A percentile compares a stretch with the other conserved stretches of the same genome.
Evolutionary conservation across 2,797 vertebrate species (phyloP).

Genomic region (Alca torda): DNA sequence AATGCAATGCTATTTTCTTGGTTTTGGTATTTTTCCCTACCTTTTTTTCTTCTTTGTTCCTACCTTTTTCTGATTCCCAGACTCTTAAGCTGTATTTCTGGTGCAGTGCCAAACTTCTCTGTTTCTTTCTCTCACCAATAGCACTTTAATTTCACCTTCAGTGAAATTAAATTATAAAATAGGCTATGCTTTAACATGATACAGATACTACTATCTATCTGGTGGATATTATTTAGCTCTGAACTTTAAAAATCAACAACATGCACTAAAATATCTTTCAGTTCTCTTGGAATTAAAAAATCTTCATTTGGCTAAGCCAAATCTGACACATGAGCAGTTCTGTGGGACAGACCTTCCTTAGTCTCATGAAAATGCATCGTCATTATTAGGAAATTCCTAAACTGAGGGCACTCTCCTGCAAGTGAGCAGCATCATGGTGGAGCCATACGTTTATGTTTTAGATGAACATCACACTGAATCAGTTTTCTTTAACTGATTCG

Average conservation of each 20-base stretch:
- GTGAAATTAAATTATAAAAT: background rate
- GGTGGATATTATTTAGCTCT: background rate
- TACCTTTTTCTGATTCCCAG: background rate
- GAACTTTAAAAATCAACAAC: background rate
- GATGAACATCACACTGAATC: background rate
- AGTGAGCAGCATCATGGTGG: background rate
- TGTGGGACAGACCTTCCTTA: background rate
- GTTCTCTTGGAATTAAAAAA: background rate
- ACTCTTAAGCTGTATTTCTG: background rate
- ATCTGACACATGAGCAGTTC: background rate
- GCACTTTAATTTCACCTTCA: background rate
- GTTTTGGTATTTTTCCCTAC: background rate
- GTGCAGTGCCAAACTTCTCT: background rate
- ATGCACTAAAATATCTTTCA: background rate
- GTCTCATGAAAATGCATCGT: background rate
- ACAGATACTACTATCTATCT: background rate
- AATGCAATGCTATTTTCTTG: background rate
- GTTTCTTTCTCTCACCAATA: background rate
- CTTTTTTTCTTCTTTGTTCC: background rate
- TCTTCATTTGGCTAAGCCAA: background rate
- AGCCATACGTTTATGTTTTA: background rate
- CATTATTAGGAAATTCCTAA: background rate
- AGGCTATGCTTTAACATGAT: background rate
- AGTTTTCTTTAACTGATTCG: background rate
- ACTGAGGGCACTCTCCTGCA: background rate